Conservation (phyloP, 1,140 invertebrate genomes). For the Pseudomyrmex gracilis region DNA sequence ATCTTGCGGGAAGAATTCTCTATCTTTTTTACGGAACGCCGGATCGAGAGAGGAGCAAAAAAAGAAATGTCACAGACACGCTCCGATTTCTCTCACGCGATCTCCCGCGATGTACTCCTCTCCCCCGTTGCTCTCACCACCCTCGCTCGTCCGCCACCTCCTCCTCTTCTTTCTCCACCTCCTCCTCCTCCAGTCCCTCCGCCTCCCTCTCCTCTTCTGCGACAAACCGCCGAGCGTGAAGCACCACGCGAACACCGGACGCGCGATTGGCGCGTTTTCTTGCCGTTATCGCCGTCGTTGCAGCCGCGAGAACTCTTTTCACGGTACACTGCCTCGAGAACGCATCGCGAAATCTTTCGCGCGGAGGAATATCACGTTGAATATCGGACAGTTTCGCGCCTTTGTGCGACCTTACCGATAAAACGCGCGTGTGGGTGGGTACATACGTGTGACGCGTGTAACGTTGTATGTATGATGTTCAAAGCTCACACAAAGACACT, state of each 20-base stretch:
- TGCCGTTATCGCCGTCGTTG: constrained; percentile 42
- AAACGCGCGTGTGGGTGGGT: constrained; percentile 19
- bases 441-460: constrained; percentile 12
- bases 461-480: neutral
- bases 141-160: constrained; percentile 45
- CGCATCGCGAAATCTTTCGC: constrained; percentile 40
- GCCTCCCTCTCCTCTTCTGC: constrained; percentile 55
- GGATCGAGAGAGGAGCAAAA: neutral
- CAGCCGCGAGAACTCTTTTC: constrained; percentile 61
- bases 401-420: constrained; percentile 21
- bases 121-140: neutral
- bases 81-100: constrained; percentile 50
- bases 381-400: constrained; percentile 39
- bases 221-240: constrained; percentile 66
- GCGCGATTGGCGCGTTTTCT: constrained; percentile 64
- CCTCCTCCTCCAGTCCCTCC: constrained; percentile 36
- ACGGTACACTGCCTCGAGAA: constrained; percentile 68
- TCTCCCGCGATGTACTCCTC: constrained; percentile 9
- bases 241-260: constrained; percentile 62
- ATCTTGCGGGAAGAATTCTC: neutral
- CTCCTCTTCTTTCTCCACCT: constrained; percentile 22
- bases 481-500: constrained; percentile 10
- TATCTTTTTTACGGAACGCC: neutral
- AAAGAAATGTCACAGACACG: constrained; percentile 45
- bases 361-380: constrained; percentile 27